Evolutionary conservation across 2,797 vertebrate genomes (phyloP).

Genomic region (Mus caroli): DNA sequence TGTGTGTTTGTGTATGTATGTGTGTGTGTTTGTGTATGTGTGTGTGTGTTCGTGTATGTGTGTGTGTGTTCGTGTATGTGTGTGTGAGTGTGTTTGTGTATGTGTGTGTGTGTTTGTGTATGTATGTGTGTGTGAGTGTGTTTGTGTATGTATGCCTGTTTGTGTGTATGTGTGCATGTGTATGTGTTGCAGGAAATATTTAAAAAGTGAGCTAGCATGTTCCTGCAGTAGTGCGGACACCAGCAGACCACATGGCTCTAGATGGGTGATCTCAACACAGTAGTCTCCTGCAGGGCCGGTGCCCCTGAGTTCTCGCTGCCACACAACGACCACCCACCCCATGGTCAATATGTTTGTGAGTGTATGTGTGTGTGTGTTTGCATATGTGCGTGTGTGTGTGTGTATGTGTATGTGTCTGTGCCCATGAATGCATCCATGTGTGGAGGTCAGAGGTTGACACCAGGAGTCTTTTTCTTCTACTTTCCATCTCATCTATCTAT

Average conservation of each 20-base stretch:
- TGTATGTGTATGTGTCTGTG: background rate
- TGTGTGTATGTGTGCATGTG: background rate
- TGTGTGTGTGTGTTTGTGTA: too few relatives aligned
- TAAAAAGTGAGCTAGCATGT: too few relatives aligned
- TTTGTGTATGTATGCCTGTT: background rate
- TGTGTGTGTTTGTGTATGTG: accelerated
- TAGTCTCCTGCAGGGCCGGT: too few relatives aligned
- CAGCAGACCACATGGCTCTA: too few relatives aligned
- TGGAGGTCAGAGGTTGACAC: background rate
- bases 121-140: background rate
- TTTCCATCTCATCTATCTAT: background rate
- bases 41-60: background rate
- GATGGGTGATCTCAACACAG: too few relatives aligned
- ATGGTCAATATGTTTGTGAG: too few relatives aligned
- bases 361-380: background rate
- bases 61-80: background rate
- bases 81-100: too few relatives aligned
- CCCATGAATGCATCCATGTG: background rate
- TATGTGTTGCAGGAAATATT: too few relatives aligned
- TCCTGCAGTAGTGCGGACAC: too few relatives aligned
- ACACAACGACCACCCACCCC: too few relatives aligned
- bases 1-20: accelerated
- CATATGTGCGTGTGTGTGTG: accelerated
- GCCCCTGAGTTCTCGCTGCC: too few relatives aligned
- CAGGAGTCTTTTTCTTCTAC: background rate